Evolutionary conservation across 2,113 vertebrate species (phyloP).

Genomic region (Engraulis encrasicolus): DNA sequence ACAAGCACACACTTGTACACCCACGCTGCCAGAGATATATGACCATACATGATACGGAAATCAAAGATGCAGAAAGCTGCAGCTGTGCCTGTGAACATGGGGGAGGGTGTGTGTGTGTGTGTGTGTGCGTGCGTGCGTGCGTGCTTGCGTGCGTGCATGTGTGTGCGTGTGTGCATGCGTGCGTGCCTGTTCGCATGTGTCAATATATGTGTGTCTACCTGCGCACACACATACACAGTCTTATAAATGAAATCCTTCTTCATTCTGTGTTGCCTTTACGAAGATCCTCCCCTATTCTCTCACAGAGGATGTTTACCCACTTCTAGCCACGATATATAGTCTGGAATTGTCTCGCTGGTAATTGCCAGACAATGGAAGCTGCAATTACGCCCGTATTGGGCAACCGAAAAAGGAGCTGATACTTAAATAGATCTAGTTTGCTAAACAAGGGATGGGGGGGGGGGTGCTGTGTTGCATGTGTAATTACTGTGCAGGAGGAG

Average conservation of each 20-base stretch:
- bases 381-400: neutral
- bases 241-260: neutral
- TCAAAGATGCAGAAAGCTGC: neutral
- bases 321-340: neutral
- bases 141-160: neutral
- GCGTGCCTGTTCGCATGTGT: no score
- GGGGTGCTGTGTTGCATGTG: neutral
- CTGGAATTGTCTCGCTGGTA: neutral
- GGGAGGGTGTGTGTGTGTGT: neutral
- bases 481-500: neutral
- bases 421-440: neutral
- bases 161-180: neutral
- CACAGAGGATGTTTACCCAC: neutral
- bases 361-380: slow-evolving; percentile 7
- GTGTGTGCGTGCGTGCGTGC: neutral
- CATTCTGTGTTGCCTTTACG: neutral
- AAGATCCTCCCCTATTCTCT: neutral
- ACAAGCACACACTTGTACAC: neutral
- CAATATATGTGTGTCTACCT: no score
- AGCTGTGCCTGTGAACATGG: neutral
- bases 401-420: neutral
- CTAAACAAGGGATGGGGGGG: neutral
- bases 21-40: slow-evolving; percentile 4
- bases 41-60: neutral
- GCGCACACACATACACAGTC: neutral